Base-by-base conservation (phyloP, 2,113 vertebrate genomes). In the Accipiter cooperii region DNA sequence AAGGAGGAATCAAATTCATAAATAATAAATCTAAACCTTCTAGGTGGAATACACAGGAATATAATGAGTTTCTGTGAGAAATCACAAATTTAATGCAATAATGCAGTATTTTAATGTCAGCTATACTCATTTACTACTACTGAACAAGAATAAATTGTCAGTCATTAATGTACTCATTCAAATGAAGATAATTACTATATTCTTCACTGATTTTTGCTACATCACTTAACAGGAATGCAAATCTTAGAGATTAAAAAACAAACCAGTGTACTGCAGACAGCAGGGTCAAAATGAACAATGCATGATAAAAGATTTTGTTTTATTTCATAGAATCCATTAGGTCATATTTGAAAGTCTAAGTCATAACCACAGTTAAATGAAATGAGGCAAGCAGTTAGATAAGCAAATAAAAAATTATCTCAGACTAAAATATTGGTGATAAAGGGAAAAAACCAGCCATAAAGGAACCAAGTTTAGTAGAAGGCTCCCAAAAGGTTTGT, bases 21-120 rank as follows among this genome's bases (percentile, higher is more conserved):
- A 98, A 98, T 98, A 98, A 98, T 96, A 96, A 92, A 97, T 96
- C 69, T 81, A 90, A 95, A 91, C 36, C n/a, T 95, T 78, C 51
- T 87, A 93, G 79, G 68, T 96, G 64, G 63, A 96, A 97, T 95
- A 93, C 96, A 97, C 74, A 93, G 60, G 46, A 97, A 96, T 91
- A 85, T 51, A 96, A 94, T 80, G 71, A 94, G 58, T 91, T 93
- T 68, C 84, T 87, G 57, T 68, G 68, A 91, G 83, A 96, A 88
- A 96, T 90, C 77, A 95, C 24, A 87, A 61, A 85, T 95, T 51
- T 54, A 85, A 85, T 75, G 12, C 17, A 89, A 91, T 90, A 71
- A 52, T 71, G 33, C 54, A 93, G 17, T 69, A 52, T 61, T 96
- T 96, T 87, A 82, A n/a, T 91, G 73, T 87, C 90, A 96, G 36